Percentiles rank a stretch among this genome's conserved stretches.
Evolutionary conservation across 2,888 invertebrate species (phyloP).

Genomic region (Mesorhabditis spiculigera): DNA sequence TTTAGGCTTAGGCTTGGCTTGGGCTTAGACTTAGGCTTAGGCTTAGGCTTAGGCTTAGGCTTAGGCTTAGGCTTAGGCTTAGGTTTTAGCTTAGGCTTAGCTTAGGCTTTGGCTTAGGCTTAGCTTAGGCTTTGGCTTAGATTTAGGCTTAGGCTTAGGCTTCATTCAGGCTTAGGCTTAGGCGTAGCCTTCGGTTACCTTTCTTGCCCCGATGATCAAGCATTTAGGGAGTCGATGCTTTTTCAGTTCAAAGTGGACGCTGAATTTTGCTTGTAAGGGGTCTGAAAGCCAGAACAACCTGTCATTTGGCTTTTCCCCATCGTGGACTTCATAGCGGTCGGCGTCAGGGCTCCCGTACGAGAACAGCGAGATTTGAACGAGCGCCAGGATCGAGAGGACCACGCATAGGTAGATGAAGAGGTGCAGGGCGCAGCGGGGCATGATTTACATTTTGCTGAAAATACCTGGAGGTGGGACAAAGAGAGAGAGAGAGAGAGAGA

Average conservation of each 20-base stretch:
- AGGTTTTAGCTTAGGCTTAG: too few species aligned
- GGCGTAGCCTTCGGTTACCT: neutral
- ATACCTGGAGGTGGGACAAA: neutral
- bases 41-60: too few species aligned
- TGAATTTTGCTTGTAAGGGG: neutral
- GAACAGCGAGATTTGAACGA: neutral
- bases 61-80: too few species aligned
- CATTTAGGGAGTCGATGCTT: constrained; percentile 1
- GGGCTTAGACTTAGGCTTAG: too few species aligned
- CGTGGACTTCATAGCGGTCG: neutral
- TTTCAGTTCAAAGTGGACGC: neutral
- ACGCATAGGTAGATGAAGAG: neutral
- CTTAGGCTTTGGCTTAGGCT: too few species aligned
- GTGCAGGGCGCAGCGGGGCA: neutral
- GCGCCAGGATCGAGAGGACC: neutral
- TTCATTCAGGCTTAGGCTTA: too few species aligned
- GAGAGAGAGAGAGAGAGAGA: neutral
- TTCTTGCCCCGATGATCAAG: neutral
- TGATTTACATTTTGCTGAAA: neutral
- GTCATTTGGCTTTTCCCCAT: neutral
- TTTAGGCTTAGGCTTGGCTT: neutral
- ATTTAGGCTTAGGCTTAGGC: too few species aligned
- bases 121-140: too few species aligned
- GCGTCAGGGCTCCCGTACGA: neutral
- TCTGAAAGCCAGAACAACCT: neutral